Conservation (phyloP, 2,113 vertebrate genomes). For the Tauraco erythrolophus region DNA sequence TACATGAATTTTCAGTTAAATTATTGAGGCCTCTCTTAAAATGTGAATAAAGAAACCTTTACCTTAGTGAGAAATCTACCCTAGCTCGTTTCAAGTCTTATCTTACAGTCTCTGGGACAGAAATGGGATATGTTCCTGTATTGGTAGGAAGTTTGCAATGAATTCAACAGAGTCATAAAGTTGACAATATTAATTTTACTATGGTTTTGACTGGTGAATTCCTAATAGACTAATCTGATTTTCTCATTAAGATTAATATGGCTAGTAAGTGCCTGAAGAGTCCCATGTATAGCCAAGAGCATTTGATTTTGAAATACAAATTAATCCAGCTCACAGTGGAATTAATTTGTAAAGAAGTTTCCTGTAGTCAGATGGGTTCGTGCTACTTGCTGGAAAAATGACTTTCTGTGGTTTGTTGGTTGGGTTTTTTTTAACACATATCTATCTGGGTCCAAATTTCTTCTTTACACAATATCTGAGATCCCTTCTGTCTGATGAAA, state of each 20-base stretch:
- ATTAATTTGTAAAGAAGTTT: slow-evolving; percentile 27
- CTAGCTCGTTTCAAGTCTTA: background rate
- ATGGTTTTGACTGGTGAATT: background rate
- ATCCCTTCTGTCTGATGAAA: background rate
- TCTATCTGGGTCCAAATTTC: background rate
- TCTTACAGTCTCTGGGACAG: background rate
- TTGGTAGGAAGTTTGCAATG: background rate
- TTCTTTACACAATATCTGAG: background rate
- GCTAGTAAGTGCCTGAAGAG: background rate
- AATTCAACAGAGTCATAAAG: background rate
- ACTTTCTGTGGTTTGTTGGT: background rate
- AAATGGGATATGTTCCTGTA: background rate
- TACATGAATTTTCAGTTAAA: background rate
- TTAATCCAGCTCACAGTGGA: slow-evolving; percentile 21
- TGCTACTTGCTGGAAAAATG: background rate
- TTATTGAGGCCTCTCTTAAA: background rate
- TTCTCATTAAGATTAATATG: background rate
- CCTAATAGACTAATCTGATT: background rate
- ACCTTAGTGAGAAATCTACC: background rate
- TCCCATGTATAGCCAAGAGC: background rate
- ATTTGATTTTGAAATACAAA: slow-evolving; percentile 16
- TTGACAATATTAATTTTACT: background rate
- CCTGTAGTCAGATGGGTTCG: background rate
- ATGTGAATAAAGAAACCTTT: background rate
- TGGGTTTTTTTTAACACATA: background rate